Base-by-base conservation (phyloP, 2,888 invertebrate species). In the Nomada hirtipes region DNA sequence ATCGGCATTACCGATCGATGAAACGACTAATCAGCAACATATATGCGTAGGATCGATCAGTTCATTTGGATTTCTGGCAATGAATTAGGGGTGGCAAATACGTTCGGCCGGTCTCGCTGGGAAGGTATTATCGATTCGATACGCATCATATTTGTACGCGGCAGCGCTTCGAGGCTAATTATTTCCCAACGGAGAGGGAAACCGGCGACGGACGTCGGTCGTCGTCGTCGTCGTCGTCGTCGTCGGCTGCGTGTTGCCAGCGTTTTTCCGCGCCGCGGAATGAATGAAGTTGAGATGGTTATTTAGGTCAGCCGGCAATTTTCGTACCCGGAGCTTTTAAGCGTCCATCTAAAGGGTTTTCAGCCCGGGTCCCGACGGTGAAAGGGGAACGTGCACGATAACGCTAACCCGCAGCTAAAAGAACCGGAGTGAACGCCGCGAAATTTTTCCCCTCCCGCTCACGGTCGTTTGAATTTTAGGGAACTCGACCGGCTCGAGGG, bases 281-380 rank as follows among this genome's bases (percentile, higher is more conserved):
- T 82, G 82, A 84, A 82, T 82, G 86, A 85, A 86, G 74, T 59
- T 50, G 60, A 63, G 79, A 80, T 68, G 78, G 86, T 71, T 86
- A 86, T 86, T 79, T 86, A 79, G 86, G 86, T 86, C 86, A 78
- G 86, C 75, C 86, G 83, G 79, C 84, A 86, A 86, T 86, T 86
- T 86, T 86, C 84, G 76, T 84, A 78, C 60, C 76, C 79, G 83
- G 67, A 73, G 78, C 84, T 82, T 86, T 86, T 84, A 79, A 86
- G 75, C 86, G 76, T 65, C 71, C 74, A 65, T 78, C 76, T 67
- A 60, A 75, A 84, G 79, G 72, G 77, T 69, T 82, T 81, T 70
- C 55, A 69, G 76, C 36, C 50, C 52, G 52, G 61, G 50, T 29
- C 57, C 23, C 23, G 57, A 26, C 10, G 44, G 52, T 18, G 76